These are phyloP conservation scores for Todiramphus saurophagus DNA, from an alignment of 2,113 vertebrate genomes.

Conservation along the genomic window DNA sequence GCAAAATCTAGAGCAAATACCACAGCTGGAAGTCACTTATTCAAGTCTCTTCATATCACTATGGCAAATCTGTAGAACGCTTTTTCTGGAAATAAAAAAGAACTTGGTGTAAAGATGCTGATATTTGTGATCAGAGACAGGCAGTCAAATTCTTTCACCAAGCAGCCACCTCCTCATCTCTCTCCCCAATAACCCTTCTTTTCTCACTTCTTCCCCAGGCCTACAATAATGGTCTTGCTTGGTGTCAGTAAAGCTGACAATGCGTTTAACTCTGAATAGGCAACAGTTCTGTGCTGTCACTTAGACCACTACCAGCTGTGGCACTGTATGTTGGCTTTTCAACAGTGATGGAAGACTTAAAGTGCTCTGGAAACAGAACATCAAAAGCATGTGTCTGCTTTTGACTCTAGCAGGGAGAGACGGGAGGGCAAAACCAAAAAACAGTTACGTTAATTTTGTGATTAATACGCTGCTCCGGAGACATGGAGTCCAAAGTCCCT, in stretches of 20 bases:
- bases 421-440: not conserved
- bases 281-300: not conserved
- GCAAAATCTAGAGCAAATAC: not conserved
- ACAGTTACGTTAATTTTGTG: not conserved
- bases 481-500: not conserved
- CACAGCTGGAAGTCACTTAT: not conserved
- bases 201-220: not conserved
- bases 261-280: not conserved
- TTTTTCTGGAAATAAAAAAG: not conserved
- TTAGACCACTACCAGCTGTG: not conserved
- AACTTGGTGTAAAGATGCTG: not conserved
- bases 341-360: not conserved
- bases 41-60: not conserved
- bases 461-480: constrained; percentile 12
- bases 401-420: not conserved
- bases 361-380: not conserved
- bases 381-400: not conserved
- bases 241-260: not conserved
- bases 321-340: not conserved
- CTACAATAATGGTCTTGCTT: not conserved
- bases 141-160: not conserved
- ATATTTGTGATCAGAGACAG: not conserved
- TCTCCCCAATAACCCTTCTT: not conserved
- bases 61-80: not conserved
- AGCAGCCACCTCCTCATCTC: not conserved